These are phyloP conservation scores for Liposcelis brunnea DNA, from an alignment of 2,888 invertebrate genomes.

Conservation along the genomic window DNA sequence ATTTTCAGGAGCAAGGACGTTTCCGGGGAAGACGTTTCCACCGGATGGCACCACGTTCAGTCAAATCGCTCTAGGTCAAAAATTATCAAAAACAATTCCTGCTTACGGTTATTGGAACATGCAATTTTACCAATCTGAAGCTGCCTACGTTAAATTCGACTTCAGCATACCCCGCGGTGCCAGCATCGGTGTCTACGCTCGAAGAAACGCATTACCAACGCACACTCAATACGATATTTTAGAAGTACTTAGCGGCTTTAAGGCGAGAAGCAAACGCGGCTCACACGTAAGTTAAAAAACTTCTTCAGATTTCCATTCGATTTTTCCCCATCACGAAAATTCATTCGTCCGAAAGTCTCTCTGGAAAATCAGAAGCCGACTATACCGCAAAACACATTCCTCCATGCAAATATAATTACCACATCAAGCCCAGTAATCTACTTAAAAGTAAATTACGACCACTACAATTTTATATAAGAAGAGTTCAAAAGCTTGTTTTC, in stretches of 20 bases:
- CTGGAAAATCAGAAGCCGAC: too few species aligned
- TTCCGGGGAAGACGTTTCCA: slow-evolving; percentile 78
- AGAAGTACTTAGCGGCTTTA: slow-evolving; percentile 80
- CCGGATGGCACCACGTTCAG: slow-evolving; percentile 85
- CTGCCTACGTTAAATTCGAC: slow-evolving; percentile 87
- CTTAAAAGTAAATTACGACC: too few species aligned
- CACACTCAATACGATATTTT: slow-evolving; percentile 94
- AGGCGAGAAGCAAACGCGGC: slow-evolving; percentile 64
- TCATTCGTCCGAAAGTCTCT: too few species aligned
- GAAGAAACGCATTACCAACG: slow-evolving; percentile 85
- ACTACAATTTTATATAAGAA: background rate
- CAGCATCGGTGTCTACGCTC: slow-evolving; percentile 86
- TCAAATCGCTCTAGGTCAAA: slow-evolving; percentile 74
- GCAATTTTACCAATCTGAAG: slow-evolving; percentile 89
- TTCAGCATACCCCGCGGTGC: slow-evolving; percentile 82
- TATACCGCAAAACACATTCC: background rate
- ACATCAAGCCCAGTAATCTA: too few species aligned
- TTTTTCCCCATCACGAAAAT: too few species aligned
- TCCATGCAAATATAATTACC: background rate
- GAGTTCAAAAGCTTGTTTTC: background rate
- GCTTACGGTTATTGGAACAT: slow-evolving; percentile 95
- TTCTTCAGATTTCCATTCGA: background rate
- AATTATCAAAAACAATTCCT: slow-evolving; percentile 73
- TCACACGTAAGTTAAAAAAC: slow-evolving; percentile 55
- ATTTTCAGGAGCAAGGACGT: slow-evolving; percentile 63